Evolutionary conservation across 2,113 vertebrate genomes (phyloP).

Genomic region (Rhea americana): DNA sequence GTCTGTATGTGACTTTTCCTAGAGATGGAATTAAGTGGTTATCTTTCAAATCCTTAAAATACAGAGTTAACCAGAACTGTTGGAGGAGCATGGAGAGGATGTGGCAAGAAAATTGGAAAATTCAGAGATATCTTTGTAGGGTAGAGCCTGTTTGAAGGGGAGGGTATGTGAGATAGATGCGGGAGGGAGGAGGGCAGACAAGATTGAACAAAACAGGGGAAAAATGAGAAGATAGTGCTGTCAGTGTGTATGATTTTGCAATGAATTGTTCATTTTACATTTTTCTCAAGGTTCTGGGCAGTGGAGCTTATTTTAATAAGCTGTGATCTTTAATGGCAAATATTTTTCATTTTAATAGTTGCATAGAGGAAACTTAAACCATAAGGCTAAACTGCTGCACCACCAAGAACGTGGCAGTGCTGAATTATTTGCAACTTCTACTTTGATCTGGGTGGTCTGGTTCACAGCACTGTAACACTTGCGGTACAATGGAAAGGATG

Average conservation of each 20-base stretch:
- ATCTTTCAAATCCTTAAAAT: not conserved
- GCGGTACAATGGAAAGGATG: not conserved
- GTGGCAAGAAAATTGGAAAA: not conserved
- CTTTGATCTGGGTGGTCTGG: not conserved
- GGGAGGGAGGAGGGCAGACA: not conserved
- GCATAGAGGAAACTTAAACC: not conserved
- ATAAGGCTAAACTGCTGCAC: not conserved
- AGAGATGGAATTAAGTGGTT: not conserved
- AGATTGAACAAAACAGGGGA: not conserved
- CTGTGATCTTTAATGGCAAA: not conserved
- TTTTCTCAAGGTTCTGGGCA: not conserved
- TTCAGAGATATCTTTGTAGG: fast-evolving
- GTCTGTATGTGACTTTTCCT: not conserved
- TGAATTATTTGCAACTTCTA: not conserved
- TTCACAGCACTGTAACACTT: not conserved
- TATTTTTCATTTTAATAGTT: not conserved
- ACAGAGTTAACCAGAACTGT: not conserved
- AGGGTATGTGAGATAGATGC: not conserved
- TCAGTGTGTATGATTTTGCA: not conserved
- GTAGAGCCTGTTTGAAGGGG: not conserved
- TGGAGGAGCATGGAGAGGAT: not conserved
- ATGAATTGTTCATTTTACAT: not conserved
- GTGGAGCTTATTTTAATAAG: not conserved
- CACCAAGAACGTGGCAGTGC: fast-evolving
- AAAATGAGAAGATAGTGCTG: not conserved